Evolutionary conservation across 2,113 vertebrate genomes (phyloP).

Genomic region (Protobothrops flavoviridis): DNA sequence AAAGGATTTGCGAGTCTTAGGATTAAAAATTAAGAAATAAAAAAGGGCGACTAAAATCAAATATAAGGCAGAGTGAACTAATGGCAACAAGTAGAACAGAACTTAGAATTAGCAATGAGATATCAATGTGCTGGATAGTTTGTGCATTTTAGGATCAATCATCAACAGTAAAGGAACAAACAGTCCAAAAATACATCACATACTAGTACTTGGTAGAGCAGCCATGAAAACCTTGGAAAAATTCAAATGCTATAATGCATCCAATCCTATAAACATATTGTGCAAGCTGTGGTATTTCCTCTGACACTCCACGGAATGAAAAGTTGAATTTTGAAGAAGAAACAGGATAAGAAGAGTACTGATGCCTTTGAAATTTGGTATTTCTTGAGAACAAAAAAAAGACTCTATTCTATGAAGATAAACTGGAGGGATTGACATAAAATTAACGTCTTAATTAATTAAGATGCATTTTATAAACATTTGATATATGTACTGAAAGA

Average conservation of each 20-base stretch:
- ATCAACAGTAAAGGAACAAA: not conserved
- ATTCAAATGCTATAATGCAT: not conserved
- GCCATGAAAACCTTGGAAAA: not conserved
- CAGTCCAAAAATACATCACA: not conserved
- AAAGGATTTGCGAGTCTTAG: not conserved
- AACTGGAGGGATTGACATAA: too few relatives aligned
- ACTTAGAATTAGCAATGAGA: not conserved
- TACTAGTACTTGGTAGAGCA: not conserved
- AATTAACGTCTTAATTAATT: too few relatives aligned
- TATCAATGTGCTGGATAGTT: not conserved
- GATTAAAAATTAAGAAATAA: not conserved
- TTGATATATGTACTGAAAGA: too few relatives aligned
- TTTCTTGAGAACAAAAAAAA: too few relatives aligned
- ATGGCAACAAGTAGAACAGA: not conserved
- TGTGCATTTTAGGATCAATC: not conserved
- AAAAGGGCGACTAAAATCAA: not conserved
- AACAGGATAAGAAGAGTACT: not conserved
- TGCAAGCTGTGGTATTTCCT: not conserved
- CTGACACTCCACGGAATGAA: not conserved
- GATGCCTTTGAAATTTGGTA: not conserved
- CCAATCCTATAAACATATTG: not conserved
- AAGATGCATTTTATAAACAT: too few relatives aligned
- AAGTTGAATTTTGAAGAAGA: not conserved
- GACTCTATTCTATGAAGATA: too few relatives aligned
- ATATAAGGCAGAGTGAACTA: not conserved